phyloP scores from a whole-genome alignment of 1,140 invertebrate species.

The Acromyrmex charruanus region DNA sequence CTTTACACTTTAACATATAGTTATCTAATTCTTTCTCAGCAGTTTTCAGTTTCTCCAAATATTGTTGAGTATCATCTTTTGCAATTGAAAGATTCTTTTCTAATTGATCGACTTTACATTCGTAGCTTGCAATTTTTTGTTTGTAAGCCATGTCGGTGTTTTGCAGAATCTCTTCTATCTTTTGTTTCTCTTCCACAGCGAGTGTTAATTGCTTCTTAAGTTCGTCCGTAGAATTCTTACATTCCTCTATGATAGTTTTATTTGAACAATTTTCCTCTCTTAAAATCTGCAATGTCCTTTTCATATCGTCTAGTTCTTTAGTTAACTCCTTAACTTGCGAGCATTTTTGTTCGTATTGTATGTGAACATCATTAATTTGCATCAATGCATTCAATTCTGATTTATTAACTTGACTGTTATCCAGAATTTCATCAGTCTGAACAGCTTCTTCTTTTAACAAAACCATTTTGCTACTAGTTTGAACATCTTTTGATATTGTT shows the following conservation, averaged over 20 bases:
- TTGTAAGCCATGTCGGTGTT: neutral
- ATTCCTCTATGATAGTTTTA: conserved; percentile 38
- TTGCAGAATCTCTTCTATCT: conserved; percentile 30
- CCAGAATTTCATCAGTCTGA: conserved; percentile 49
- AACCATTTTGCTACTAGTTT: conserved; percentile 34
- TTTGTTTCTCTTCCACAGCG: conserved; percentile 21
- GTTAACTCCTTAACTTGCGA: neutral
- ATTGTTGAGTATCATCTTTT: conserved; percentile 33
- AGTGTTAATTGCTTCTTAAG: conserved; percentile 48
- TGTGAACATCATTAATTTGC: conserved; percentile 52
- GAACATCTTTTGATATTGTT: conserved; percentile 56
- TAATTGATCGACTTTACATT: conserved; percentile 25
- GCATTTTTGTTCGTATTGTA: conserved; percentile 42
- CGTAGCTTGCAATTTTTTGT: conserved; percentile 35
- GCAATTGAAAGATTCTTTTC: conserved; percentile 20
- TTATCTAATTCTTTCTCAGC: conserved; percentile 42
- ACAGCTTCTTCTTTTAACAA: conserved; percentile 48
- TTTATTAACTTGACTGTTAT: neutral
- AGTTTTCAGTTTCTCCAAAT: conserved; percentile 37
- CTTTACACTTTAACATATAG: conserved; percentile 35
- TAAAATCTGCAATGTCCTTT: conserved; percentile 31
- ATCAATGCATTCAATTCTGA: conserved; percentile 22
- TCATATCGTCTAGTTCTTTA: conserved; percentile 11
- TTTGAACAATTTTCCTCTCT: conserved; percentile 34
- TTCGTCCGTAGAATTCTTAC: conserved; percentile 31